Evolutionary conservation across 2,113 vertebrate species (phyloP).

Genomic region (Panthera leo): DNA sequence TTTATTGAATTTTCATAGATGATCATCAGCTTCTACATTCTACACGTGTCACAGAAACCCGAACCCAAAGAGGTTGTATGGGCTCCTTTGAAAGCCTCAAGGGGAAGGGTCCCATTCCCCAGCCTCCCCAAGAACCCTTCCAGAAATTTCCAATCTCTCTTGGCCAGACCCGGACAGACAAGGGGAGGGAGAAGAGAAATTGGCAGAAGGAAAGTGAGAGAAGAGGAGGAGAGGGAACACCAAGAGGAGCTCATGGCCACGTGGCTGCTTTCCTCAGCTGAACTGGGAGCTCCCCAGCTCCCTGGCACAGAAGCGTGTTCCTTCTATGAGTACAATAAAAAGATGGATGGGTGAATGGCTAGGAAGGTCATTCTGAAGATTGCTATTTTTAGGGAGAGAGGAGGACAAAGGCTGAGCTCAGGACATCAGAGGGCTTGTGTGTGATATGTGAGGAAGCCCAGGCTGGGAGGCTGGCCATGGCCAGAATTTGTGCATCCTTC

Average conservation of each 20-base stretch:
- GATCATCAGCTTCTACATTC: slow-evolving; percentile 75
- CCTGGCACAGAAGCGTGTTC: not conserved
- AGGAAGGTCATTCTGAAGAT: not conserved
- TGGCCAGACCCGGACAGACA: not conserved
- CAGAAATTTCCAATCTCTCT: not conserved
- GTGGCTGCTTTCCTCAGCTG: not conserved
- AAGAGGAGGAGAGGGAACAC: not conserved
- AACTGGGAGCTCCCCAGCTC: not conserved
- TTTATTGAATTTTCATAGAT: slow-evolving; percentile 86
- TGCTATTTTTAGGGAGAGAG: not conserved
- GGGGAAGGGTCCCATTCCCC: not conserved
- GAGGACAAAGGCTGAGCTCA: not conserved
- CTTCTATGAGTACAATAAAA: not conserved
- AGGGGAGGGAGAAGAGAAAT: not conserved
- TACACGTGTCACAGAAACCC: slow-evolving; percentile 50
- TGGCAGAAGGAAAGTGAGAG: not conserved
- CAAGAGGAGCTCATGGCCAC: not conserved
- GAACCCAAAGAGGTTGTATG: not conserved
- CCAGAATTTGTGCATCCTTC: not conserved
- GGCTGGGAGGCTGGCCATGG: not conserved
- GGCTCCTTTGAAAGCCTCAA: not conserved
- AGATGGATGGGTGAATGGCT: no score
- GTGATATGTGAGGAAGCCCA: accelerated
- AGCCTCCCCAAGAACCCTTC: not conserved
- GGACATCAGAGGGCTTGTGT: not conserved